phyloP scores from a whole-genome alignment of 2,113 vertebrate species.

The Crypturellus undulatus region DNA sequence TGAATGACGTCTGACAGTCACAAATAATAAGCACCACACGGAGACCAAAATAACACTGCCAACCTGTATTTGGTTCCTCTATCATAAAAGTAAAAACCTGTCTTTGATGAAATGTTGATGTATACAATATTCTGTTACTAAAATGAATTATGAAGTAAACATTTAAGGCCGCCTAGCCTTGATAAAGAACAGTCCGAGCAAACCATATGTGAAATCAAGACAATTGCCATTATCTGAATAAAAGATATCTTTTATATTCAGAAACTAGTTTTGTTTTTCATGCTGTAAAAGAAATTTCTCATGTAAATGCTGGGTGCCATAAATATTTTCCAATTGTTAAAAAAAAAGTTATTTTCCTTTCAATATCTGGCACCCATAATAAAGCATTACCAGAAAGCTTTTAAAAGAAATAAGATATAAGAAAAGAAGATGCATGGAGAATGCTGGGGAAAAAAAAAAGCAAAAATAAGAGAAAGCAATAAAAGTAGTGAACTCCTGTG shows the following conservation, averaged over 20 bases:
- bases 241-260: not conserved
- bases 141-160: not conserved
- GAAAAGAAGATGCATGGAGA: no score
- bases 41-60: not conserved
- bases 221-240: not conserved
- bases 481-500: not conserved
- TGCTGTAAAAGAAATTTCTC: not conserved
- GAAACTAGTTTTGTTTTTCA: not conserved
- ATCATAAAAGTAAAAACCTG: not conserved
- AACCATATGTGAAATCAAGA: not conserved
- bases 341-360: not conserved
- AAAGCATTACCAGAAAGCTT: no score
- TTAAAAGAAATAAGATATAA: no score
- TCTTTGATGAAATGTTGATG: not conserved
- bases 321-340: not conserved
- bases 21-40: not conserved
- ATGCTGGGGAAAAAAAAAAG: not conserved
- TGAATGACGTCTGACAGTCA: not conserved
- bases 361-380: not conserved
- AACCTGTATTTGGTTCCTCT: not conserved
- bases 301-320: not conserved
- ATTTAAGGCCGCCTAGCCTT: rapidly evolving
- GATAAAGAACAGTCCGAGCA: not conserved
- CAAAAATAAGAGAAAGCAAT: not conserved
- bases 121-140: not conserved